A percentile compares a stretch with the other conserved stretches of the same genome.
Conservation (phyloP, 1,140 invertebrate species). For the Steinernema khuongi region DNA sequence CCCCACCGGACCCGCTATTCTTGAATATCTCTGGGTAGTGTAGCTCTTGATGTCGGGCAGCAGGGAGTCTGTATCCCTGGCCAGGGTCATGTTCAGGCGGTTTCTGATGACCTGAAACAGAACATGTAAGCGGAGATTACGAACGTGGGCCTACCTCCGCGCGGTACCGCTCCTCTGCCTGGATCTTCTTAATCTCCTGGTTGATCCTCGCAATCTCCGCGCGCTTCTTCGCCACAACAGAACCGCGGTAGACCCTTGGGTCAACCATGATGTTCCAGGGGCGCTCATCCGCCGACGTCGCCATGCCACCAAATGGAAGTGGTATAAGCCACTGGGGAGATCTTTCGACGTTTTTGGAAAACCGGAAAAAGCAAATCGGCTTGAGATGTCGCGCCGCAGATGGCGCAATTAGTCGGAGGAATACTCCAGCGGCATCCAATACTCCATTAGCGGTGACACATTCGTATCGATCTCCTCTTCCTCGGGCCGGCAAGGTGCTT, state of each 20-base stretch:
- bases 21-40: neutral
- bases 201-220: neutral
- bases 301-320: neutral
- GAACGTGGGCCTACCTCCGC: neutral
- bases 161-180: neutral
- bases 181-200: slow-evolving; percentile 7
- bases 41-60: neutral
- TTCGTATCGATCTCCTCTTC: slow-evolving; percentile 1
- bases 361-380: slow-evolving; percentile 15
- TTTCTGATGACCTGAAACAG: neutral
- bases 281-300: neutral
- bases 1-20: neutral
- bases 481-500: neutral
- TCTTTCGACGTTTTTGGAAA: neutral
- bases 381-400: neutral
- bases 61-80: neutral
- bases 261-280: slow-evolving; percentile 11
- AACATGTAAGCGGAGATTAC: neutral
- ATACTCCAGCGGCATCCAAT: slow-evolving; percentile 12
- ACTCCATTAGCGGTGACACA: neutral
- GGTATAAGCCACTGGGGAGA: neutral
- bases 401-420: neutral
- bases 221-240: neutral
- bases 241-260: neutral
- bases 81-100: neutral